Evolutionary conservation across 2,113 vertebrate species (phyloP).

Genomic region (Podocnemis expansa): DNA sequence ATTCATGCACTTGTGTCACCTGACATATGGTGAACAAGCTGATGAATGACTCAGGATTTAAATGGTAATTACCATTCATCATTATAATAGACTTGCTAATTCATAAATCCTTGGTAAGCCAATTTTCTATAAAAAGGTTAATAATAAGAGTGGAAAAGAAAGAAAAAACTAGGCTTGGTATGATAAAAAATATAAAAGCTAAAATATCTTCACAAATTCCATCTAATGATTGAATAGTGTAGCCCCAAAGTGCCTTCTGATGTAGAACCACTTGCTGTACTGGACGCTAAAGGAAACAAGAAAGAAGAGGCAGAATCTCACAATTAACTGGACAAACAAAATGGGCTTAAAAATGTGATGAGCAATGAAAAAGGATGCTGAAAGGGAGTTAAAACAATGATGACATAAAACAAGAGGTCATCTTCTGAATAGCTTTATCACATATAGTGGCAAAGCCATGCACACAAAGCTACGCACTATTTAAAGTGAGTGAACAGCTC

Average conservation of each 20-base stretch:
- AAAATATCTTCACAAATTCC: slow-evolving; percentile 72
- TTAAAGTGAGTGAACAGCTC: fast-evolving
- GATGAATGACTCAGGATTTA: slow-evolving; percentile 83
- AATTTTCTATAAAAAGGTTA: slow-evolving; percentile 84
- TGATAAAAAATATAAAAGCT: slow-evolving; percentile 82
- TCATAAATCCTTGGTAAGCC: slow-evolving; percentile 85
- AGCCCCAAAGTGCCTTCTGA: slow-evolving; percentile 67
- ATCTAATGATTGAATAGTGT: slow-evolving; percentile 69
- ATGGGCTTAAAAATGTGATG: background rate
- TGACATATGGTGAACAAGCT: slow-evolving; percentile 78
- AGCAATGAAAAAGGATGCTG: background rate
- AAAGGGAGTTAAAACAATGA: background rate
- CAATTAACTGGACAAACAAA: background rate
- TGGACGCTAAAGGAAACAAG: background rate
- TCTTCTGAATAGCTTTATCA: background rate
- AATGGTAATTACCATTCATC: slow-evolving; percentile 85
- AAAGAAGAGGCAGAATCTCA: background rate
- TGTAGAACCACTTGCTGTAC: background rate
- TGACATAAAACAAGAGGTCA: background rate
- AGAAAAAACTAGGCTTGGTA: slow-evolving; percentile 73
- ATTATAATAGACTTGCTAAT: slow-evolving; percentile 86
- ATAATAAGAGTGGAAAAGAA: slow-evolving; percentile 79
- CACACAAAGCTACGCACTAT: background rate
- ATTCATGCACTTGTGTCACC: slow-evolving; percentile 79
- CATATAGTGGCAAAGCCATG: fast-evolving